phyloP scores from a whole-genome alignment of 2,888 invertebrate species.

The Drosophila dives region DNA sequence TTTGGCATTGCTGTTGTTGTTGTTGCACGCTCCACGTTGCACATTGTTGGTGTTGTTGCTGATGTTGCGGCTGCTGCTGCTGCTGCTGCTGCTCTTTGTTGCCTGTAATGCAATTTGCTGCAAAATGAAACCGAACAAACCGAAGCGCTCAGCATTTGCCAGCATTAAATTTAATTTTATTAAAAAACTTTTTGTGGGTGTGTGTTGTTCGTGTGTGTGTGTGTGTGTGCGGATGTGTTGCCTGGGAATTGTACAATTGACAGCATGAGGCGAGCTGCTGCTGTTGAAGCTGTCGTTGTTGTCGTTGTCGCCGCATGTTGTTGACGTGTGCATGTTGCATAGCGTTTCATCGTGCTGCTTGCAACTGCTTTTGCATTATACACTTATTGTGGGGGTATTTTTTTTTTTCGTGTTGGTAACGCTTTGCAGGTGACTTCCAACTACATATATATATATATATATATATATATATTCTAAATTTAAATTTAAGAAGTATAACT shows the following conservation, averaged over 20 bases:
- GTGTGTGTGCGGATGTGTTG: constrained; percentile 33
- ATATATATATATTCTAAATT: background rate
- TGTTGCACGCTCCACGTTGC: constrained; percentile 2
- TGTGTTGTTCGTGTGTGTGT: constrained; percentile 24
- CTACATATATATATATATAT: background rate
- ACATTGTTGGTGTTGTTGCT: constrained; percentile 23
- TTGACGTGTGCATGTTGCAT: constrained; percentile 75
- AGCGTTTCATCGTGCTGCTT: constrained; percentile 41
- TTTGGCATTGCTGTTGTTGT: constrained; percentile 39
- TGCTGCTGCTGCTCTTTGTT: constrained; percentile 19
- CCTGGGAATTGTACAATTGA: constrained; percentile 75
- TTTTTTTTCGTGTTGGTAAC: background rate
- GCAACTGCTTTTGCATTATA: constrained; percentile 28
- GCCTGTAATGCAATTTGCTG: constrained; percentile 76
- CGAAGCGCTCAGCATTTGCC: constrained; percentile 67
- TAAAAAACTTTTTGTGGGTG: constrained; percentile 66
- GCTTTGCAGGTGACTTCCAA: background rate
- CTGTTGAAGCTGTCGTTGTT: constrained; percentile 44
- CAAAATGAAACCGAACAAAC: constrained; percentile 69
- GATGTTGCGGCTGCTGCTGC: constrained; percentile 21
- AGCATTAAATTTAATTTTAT: constrained; percentile 79
- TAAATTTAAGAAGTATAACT: background rate
- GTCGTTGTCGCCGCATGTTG: constrained; percentile 71
- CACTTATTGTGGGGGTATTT: background rate
- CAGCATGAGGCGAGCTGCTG: constrained; percentile 67